A percentile compares a stretch with the other conserved stretches of the same genome.
Conservation (phyloP, 1,140 invertebrate genomes). For the Tetranychus urticae region DNA sequence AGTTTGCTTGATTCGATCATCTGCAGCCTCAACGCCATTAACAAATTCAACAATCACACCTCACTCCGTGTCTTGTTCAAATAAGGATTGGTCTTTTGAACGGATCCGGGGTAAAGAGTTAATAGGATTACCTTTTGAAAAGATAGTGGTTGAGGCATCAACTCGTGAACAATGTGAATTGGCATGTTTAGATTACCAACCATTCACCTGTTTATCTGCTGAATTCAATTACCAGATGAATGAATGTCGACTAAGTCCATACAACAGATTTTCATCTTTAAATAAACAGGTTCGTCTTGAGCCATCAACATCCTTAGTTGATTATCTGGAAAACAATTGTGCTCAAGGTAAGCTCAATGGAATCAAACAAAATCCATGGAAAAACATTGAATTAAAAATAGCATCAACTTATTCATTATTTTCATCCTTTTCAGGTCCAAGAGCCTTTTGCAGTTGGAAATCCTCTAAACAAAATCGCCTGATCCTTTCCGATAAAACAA, state of each 20-base stretch:
- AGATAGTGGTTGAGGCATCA: constrained; percentile 23
- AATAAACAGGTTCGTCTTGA: constrained; percentile 9
- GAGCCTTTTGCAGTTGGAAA: constrained; percentile 11
- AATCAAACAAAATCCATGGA: too few species aligned
- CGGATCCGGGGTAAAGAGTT: constrained; percentile 42
- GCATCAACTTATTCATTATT: not conserved
- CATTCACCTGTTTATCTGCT: constrained; percentile 69
- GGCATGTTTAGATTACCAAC: constrained; percentile 55
- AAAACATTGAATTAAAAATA: too few species aligned
- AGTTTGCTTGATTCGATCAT: constrained; percentile 3
- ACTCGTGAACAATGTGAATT: constrained; percentile 58
- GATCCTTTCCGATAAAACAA: not conserved
- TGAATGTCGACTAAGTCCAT: constrained; percentile 58
- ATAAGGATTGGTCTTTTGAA: constrained; percentile 60
- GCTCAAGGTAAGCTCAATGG: constrained; percentile 17
- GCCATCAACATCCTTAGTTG: constrained; percentile 8
- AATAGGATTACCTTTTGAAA: constrained; percentile 29
- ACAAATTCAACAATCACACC: not conserved
- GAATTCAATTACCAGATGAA: constrained; percentile 63
- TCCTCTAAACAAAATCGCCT: not conserved
- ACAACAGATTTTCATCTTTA: constrained; percentile 35
- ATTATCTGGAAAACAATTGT: constrained; percentile 27
- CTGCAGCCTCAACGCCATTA: not conserved
- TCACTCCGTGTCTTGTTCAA: constrained; percentile 16
- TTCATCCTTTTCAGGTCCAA: not conserved